phyloP scores from a whole-genome alignment of 1,140 invertebrate species.

The Drosophila persimilis region DNA sequence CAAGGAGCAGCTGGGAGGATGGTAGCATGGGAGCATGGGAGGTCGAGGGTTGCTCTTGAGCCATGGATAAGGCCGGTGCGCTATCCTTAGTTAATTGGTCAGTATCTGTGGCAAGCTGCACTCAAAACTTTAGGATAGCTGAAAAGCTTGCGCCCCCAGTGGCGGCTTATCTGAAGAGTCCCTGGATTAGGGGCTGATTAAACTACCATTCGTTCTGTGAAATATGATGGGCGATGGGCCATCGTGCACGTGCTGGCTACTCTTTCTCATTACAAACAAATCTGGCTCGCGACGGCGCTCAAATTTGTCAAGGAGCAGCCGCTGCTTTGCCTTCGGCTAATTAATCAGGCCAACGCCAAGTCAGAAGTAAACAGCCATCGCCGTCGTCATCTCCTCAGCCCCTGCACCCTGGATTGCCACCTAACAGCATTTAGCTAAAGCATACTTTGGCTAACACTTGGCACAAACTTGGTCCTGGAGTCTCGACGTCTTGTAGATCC shows the following conservation, averaged over 20 bases:
- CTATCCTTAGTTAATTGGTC: conserved; percentile 63
- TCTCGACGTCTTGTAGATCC: neutral
- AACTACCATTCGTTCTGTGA: neutral
- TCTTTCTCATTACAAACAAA: conserved; percentile 9
- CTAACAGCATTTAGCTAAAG: conserved; percentile 69
- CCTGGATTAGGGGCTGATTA: conserved; percentile 33
- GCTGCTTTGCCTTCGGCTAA: conserved; percentile 32
- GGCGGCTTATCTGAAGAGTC: conserved; percentile 19
- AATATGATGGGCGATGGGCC: conserved; percentile 46
- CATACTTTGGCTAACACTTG: conserved; percentile 64
- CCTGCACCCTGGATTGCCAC: conserved; percentile 47
- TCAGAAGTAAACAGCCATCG: conserved; percentile 65
- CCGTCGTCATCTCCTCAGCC: too few species aligned
- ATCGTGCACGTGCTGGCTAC: neutral
- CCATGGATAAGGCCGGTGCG: conserved; percentile 43
- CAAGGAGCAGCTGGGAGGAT: neutral
- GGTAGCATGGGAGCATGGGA: too few species aligned
- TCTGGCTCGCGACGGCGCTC: conserved; percentile 31
- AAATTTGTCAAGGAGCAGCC: conserved; percentile 36
- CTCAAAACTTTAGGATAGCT: conserved; percentile 20
- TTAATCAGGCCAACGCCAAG: conserved; percentile 60
- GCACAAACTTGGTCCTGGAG: conserved; percentile 26
- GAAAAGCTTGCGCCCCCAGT: conserved; percentile 21
- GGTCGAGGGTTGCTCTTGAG: conserved; percentile 20
- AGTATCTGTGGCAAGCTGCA: conserved; percentile 50